phyloP scores from a whole-genome alignment of 2,797 vertebrate genomes.

The Xenopus petersii region DNA sequence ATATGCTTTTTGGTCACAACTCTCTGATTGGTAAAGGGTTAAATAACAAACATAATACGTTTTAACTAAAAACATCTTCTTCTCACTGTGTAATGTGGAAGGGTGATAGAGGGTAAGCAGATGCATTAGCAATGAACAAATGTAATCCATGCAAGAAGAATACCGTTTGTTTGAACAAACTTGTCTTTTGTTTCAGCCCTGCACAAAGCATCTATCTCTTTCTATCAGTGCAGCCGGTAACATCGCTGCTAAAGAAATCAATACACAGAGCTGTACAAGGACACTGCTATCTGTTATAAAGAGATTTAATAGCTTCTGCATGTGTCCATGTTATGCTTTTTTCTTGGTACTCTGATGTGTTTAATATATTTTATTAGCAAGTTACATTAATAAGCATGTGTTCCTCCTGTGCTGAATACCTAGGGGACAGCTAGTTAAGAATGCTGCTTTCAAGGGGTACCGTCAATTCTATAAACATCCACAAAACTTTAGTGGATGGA shows the following conservation, averaged over 20 bases:
- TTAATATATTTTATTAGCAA: conserved; percentile 21
- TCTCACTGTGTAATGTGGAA: not conserved
- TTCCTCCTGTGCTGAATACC: not conserved
- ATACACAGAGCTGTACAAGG: not conserved
- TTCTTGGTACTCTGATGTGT: conserved; percentile 57
- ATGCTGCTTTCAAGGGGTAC: too few relatives aligned
- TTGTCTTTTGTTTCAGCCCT: not conserved
- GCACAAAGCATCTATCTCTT: not conserved
- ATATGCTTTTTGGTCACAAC: not conserved
- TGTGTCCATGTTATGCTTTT: not conserved
- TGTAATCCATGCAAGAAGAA: not conserved
- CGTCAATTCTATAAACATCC: too few relatives aligned
- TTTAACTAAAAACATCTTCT: not conserved
- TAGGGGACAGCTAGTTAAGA: not conserved
- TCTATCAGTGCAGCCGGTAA: not conserved
- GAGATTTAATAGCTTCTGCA: too few relatives aligned
- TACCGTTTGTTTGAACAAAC: not conserved
- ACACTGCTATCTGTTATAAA: not conserved
- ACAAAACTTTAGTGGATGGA: too few relatives aligned
- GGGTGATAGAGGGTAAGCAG: not conserved
- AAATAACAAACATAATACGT: not conserved
- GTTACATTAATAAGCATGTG: not conserved
- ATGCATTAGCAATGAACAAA: not conserved
- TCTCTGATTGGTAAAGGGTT: not conserved
- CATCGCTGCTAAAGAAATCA: not conserved